Percentiles rank a stretch among this genome's conserved stretches.
Evolutionary conservation across 2,888 invertebrate species (phyloP).

Genomic region (Diarsia brunnea): DNA sequence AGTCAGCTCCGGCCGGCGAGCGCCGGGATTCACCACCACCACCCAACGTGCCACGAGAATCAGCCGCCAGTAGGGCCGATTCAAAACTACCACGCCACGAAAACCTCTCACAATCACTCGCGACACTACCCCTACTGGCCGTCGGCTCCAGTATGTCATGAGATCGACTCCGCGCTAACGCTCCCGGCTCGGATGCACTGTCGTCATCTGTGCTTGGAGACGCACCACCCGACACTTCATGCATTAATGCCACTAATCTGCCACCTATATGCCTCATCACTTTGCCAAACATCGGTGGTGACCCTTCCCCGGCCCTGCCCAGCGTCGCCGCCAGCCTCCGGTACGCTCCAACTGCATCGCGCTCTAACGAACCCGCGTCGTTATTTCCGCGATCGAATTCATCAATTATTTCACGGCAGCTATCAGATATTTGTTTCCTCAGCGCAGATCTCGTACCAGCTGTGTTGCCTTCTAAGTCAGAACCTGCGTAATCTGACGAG

Average conservation of each 20-base stretch:
- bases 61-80: slow-evolving; percentile 96
- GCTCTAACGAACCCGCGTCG: slow-evolving; percentile 90
- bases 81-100: slow-evolving; percentile 98
- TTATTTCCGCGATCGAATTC: slow-evolving; percentile 95
- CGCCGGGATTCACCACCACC: slow-evolving; percentile 94
- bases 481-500: slow-evolving; percentile 97
- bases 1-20: slow-evolving; percentile 95
- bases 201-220: slow-evolving; percentile 94
- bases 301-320: slow-evolving; percentile 93
- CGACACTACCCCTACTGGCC: slow-evolving; percentile 92
- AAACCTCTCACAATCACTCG: slow-evolving; percentile 97
- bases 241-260: slow-evolving; percentile 96
- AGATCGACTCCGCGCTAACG: slow-evolving; percentile 94
- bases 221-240: slow-evolving; percentile 96
- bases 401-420: slow-evolving; percentile 96
- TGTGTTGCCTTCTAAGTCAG: slow-evolving; percentile 94
- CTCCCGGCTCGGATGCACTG: slow-evolving; percentile 93
- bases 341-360: slow-evolving; percentile 96
- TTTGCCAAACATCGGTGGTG: slow-evolving; percentile 96
- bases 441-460: slow-evolving; percentile 92
- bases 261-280: slow-evolving; percentile 98
- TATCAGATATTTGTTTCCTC: slow-evolving; percentile 96
- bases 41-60: slow-evolving; percentile 95
- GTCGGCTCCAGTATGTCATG: slow-evolving; percentile 94
- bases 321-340: slow-evolving; percentile 96